Evolutionary conservation across 2,888 invertebrate genomes (phyloP), one percentile per base, ranked within the genome.

Genomic region (Kuschelorhynchus macadamiae): DNA sequence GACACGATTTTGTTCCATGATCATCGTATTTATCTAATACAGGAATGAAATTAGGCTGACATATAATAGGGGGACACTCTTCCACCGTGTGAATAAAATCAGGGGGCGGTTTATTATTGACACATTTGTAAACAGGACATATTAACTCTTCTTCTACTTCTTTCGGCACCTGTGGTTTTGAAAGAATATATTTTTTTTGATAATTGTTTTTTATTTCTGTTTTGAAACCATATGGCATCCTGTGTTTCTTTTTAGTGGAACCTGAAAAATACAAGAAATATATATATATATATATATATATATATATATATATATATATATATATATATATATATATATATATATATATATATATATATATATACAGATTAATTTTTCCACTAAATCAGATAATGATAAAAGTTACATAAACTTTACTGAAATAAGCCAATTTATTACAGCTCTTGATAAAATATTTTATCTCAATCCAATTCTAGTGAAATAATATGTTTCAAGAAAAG

Each of bases 101-200:
- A 49, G 85, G 85, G 0, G 86, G 85, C 0, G 86, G 87, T 62
- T 86, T 83, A 7, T 77, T 76, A 0, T 87, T 85, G 8, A 87
- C 80, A 76, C 90, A 90, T 46, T 83, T 84, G 81, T 87, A 89
- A 78, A 87, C 86, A 0, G 62, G 70, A 42, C 75, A 0, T 30
- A 70, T 64, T 20, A 59, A 12, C 39, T 70, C 69, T 52, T 70
- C 71, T 32, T 46, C 53, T 2, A 70, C 69, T 33, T 59, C 55
- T 25, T 42, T 42, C 1, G 33, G 46, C 1, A 16, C 50, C n/a
- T 53, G 36, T 5, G 72, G 68, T 33, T 32, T 70, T 1, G 61
- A 33, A 0, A 71, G 42, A 7, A 32, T 21, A 33, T 59, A 56
- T n/a, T 72, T 71, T 12, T 74, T 83, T 7, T 12, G 41, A 1